These are phyloP conservation scores for Drosophila seguyi DNA, from an alignment of 1,140 invertebrate species.

Conservation along the genomic window DNA sequence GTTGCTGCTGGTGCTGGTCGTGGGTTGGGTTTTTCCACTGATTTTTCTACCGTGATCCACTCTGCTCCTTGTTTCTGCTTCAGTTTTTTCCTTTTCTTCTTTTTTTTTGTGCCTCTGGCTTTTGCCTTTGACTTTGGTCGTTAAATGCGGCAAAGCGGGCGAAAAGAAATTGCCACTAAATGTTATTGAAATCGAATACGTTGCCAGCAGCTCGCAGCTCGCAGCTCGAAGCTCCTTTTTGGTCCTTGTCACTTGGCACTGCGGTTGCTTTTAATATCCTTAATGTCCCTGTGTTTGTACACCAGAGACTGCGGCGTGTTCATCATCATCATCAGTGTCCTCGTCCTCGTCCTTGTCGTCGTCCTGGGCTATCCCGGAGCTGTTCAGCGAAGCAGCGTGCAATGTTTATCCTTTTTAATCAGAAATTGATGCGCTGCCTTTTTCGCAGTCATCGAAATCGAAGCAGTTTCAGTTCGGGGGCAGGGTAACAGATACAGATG, in stretches of 20 bases:
- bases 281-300: constrained; percentile 41
- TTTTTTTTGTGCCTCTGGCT: constrained; percentile 1
- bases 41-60: constrained; percentile 19
- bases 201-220: constrained; percentile 11
- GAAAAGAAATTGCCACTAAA: constrained; percentile 76
- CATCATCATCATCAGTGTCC: constrained; percentile 11
- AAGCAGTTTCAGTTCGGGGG: background rate
- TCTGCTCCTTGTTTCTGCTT: background rate
- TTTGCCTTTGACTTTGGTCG: constrained; percentile 42
- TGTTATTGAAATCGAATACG: constrained; percentile 78
- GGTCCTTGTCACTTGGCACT: constrained; percentile 44
- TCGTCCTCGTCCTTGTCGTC: background rate
- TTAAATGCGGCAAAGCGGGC: constrained; percentile 62
- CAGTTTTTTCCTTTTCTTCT: background rate
- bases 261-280: constrained; percentile 53
- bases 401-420: constrained; percentile 68
- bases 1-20: constrained; percentile 33
- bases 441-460: constrained; percentile 18
- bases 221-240: constrained; percentile 2
- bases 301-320: constrained; percentile 7
- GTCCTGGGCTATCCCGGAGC: constrained; percentile 25
- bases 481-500: too few relatives aligned
- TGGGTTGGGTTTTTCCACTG: constrained; percentile 2
- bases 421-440: constrained; percentile 61
- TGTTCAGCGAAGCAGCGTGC: constrained; percentile 24